Evolutionary conservation across 2,113 vertebrate genomes (phyloP), one percentile per base, ranked within the genome.

Genomic region (Quiscalus mexicanus): DNA sequence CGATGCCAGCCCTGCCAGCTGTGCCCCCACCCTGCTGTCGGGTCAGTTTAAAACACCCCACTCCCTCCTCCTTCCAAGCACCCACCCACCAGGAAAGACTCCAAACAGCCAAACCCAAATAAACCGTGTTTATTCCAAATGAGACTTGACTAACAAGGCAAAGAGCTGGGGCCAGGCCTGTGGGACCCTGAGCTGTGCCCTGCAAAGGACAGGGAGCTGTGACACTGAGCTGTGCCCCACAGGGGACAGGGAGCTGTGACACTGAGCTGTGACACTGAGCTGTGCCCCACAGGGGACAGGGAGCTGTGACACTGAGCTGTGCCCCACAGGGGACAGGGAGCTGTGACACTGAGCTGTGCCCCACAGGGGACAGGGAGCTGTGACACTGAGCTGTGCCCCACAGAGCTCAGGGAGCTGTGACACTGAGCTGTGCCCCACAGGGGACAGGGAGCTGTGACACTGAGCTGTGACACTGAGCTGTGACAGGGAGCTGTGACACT

Each of bases 21-120:
- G 33, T 30, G 30, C 39, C 65, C 84, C 11, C 69, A 31, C 4
- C 28, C n/a, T 1, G 0, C 17, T 0, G 0, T 15, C 0, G 6
- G 58, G 15, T 9, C 37, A n/a, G 42, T 6, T 25, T 9, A 1
- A 16, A 6, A 18, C 20, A 2, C 1, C 13, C 22, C 41, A 4
- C 3, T 41, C 39, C 23, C 20, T 25, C 35, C 8, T 12, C 30
- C 39, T 22, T n/a, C 35, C 2, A 0, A 15, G 2, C 78, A 20
- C 39, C 15, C 45, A 0, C 3, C 0, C 39, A 2, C 2, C 75
- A 20, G 42, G 41, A 15, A 37, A 45, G 23, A 44, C 4, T 31
- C 58, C 82, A 19, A 30, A 23, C 4, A 9, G n/a, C 31, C 49
- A 50, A 41, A 47, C 11, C 10, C 19, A 60, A 60, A 37, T 8